Percentiles rank a stretch among this genome's conserved stretches.
phyloP scores from a whole-genome alignment of 1,140 invertebrate species.

The Drosophila miranda region DNA sequence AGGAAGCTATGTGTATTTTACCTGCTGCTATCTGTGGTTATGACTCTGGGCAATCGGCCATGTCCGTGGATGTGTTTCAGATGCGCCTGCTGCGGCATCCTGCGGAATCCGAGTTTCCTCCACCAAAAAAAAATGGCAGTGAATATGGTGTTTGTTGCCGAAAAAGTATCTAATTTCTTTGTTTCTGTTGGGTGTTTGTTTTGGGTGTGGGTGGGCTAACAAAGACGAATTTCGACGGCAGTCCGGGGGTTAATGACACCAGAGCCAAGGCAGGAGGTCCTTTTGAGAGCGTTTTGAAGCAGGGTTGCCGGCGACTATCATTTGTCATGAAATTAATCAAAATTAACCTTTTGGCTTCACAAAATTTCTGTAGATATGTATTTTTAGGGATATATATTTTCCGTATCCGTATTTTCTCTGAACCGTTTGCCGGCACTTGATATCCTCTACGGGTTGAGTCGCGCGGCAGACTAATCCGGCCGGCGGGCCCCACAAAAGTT shows the following conservation, averaged over 20 bases:
- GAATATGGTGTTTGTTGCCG: neutral
- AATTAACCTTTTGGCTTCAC: slow-evolving; percentile 10
- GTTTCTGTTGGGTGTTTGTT: slow-evolving; percentile 18
- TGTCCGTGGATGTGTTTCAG: slow-evolving; percentile 59
- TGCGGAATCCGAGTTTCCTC: slow-evolving; percentile 15
- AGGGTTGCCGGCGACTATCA: neutral
- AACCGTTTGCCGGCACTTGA: slow-evolving; percentile 15
- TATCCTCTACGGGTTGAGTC: slow-evolving; percentile 62
- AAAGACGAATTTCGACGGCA: slow-evolving; percentile 23
- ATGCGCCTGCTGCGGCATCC: slow-evolving; percentile 63
- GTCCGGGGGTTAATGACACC: slow-evolving; percentile 40
- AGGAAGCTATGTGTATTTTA: slow-evolving; percentile 32
- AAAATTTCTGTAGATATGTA: slow-evolving; percentile 20
- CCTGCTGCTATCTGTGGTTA: slow-evolving; percentile 65
- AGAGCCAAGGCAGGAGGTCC: slow-evolving; percentile 7
- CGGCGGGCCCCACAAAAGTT: slow-evolving; percentile 50
- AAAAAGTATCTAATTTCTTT: slow-evolving; percentile 21
- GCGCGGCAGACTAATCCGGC: slow-evolving; percentile 72
- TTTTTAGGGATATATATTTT: slow-evolving; percentile 40
- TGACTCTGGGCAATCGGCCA: slow-evolving; percentile 58
- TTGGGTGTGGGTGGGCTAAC: slow-evolving; percentile 5
- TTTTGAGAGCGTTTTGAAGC: too few species aligned
- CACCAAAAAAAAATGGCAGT: too few species aligned
- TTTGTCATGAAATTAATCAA: slow-evolving; percentile 7
- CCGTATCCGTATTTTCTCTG: slow-evolving; percentile 11